Percentiles rank a stretch among this genome's conserved stretches.
These are phyloP conservation scores for Heliconius charithonia DNA, from an alignment of 2,888 invertebrate genomes.

Conservation along the genomic window DNA sequence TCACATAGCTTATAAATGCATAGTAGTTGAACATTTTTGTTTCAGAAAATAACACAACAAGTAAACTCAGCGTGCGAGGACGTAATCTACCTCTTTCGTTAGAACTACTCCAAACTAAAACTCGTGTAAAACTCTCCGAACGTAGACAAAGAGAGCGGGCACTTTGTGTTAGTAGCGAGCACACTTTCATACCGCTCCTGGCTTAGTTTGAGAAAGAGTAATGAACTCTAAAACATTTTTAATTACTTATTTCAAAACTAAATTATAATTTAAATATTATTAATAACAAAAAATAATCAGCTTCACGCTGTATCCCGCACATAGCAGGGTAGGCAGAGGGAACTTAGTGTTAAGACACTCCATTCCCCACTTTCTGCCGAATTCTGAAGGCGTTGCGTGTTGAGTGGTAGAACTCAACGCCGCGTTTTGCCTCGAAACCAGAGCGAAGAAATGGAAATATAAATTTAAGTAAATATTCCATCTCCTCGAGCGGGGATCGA, in stretches of 20 bases:
- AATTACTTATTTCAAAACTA: not conserved
- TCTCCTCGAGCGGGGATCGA: no score
- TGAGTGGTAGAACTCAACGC: no score
- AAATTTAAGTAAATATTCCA: no score
- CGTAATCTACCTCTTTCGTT: constrained; percentile 35
- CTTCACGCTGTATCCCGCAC: no score
- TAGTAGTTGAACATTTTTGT: constrained; percentile 20
- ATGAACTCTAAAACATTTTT: constrained; percentile 27
- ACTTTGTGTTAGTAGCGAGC: constrained; percentile 25
- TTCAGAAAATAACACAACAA: constrained; percentile 33
- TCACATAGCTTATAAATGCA: constrained; percentile 12
- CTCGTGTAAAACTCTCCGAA: constrained; percentile 32
- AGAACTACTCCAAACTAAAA: constrained; percentile 32
- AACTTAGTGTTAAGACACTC: no score
- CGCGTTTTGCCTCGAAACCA: no score
- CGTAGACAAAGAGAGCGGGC: constrained; percentile 35
- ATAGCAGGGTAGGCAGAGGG: no score
- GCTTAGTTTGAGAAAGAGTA: constrained; percentile 31
- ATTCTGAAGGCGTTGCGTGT: no score
- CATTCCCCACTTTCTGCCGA: no score
- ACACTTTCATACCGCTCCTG: constrained; percentile 17
- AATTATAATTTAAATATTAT: not conserved
- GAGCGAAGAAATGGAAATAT: no score
- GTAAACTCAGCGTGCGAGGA: constrained; percentile 29
- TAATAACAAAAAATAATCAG: no score